Base-by-base conservation (phyloP, 2,888 invertebrate genomes). In the Zaprionus bogoriensis region DNA sequence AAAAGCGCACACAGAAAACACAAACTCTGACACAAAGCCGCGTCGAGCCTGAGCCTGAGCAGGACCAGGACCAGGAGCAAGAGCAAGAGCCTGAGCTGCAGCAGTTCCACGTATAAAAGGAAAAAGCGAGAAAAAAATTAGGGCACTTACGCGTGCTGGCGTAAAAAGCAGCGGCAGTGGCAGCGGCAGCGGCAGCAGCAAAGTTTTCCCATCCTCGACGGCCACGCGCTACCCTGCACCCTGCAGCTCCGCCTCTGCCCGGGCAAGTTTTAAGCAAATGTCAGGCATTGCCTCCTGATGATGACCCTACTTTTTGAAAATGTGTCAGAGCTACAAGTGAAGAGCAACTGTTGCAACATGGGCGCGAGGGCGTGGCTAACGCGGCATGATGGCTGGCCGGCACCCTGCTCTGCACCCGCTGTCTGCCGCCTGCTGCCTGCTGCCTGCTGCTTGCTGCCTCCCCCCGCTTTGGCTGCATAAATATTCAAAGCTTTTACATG, bases 271-370 rank as follows among this genome's bases (percentile, higher is more conserved):
- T 83, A 80, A 80, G 86, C 79, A 80, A 80, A 86, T 79, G 86
- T 79, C 83, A 79, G 86, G 55, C 69, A 52, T 46, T 30, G 72
- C 73, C 73, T 58, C 78, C 81, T 77, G 87, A 66, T 76, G 79
- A 76, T 85, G 80, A 85, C 85, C 85, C 85, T 79, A 76, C 74
- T 82, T 79, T 82, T 71, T 79, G 74, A 76, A 80, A 80, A 85
- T 80, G 85, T 80, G 82, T 80, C 80, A 84, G 77, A 74, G 85
- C 86, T 83, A 85, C 86, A 83, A 85, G 80, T 85, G 80, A 76
- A 67, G 80, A 85, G 86, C 80, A 80, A 81, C 86, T 82, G 79
- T 80, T 85, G 85, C 82, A 74, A 12, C 57, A 27, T 41, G 32
- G 44, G 39, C 44, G 54, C 12, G 17, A 14, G 48, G 52, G 67